Conservation (phyloP, 2,888 invertebrate genomes). For the Drosophila mayaguana region DNA sequence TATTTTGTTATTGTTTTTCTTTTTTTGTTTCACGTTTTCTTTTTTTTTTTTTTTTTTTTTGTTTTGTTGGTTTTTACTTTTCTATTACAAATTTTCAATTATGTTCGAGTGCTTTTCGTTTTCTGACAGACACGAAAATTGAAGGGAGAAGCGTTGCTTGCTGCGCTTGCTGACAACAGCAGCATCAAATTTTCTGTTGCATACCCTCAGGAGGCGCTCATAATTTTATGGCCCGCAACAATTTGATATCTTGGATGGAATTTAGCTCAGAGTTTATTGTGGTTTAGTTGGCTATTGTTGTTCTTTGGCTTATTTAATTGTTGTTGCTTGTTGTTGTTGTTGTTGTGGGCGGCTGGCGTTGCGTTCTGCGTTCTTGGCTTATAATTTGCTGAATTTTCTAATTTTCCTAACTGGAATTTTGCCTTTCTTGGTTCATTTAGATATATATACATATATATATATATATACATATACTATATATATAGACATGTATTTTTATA, state of each 20-base stretch:
- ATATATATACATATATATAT: background rate
- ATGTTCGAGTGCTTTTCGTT: background rate
- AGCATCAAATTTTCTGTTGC: slow-evolving; percentile 38
- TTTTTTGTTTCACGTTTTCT: background rate
- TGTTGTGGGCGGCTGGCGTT: slow-evolving; percentile 83
- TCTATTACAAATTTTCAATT: slow-evolving; percentile 5
- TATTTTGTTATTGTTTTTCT: background rate
- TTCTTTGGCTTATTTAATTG: slow-evolving; percentile 27
- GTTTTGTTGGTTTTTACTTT: background rate
- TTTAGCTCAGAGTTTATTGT: slow-evolving; percentile 61
- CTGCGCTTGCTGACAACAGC: slow-evolving; percentile 16
- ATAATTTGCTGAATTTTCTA: slow-evolving; percentile 14
- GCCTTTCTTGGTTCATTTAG: slow-evolving; percentile 15
- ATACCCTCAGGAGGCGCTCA: slow-evolving; percentile 37
- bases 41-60: background rate
- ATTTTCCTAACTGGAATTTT: slow-evolving; percentile 15
- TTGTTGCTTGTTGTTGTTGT: slow-evolving; percentile 21
- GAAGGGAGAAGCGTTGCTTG: background rate
- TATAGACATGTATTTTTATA: background rate
- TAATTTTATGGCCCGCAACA: slow-evolving; percentile 17
- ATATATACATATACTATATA: background rate
- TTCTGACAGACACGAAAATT: slow-evolving; percentile 1
- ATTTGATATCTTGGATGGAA: slow-evolving; percentile 65
- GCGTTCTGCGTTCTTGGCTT: slow-evolving; percentile 47
- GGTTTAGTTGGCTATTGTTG: slow-evolving; percentile 28